Percentiles rank a stretch among this genome's conserved stretches.
phyloP scores from a whole-genome alignment of 1,140 invertebrate genomes.

The Zaprionus taronus region DNA sequence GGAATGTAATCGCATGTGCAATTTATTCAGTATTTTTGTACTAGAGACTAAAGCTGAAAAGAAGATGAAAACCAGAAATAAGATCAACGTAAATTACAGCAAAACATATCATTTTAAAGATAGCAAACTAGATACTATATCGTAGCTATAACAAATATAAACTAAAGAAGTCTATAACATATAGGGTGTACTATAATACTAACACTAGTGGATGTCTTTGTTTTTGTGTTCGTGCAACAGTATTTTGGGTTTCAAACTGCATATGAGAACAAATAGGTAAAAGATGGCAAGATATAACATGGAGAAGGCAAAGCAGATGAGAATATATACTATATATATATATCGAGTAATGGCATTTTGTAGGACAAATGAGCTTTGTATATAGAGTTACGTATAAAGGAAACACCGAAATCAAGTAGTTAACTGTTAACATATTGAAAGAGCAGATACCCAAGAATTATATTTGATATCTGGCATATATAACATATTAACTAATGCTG shows the following conservation, averaged over 20 bases:
- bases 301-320: constrained; percentile 27
- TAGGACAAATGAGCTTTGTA: constrained; percentile 80
- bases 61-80: neutral
- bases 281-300: constrained; percentile 31
- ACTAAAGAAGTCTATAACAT: constrained; percentile 28
- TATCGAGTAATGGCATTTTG: constrained; percentile 39
- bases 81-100: constrained; percentile 62
- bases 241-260: constrained; percentile 77
- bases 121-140: constrained; percentile 54
- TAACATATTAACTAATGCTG: neutral
- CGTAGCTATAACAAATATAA: constrained; percentile 63
- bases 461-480: constrained; percentile 58
- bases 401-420: constrained; percentile 51
- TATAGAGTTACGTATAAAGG: constrained; percentile 81
- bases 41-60: constrained; percentile 62
- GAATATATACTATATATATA: constrained; percentile 22
- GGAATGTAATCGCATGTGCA: constrained; percentile 54
- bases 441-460: constrained; percentile 48
- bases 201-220: constrained; percentile 25
- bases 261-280: constrained; percentile 79
- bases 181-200: constrained; percentile 10
- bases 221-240: constrained; percentile 48
- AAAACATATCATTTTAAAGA: constrained; percentile 79
- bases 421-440: constrained; percentile 40
- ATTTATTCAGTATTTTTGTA: constrained; percentile 81